Base-by-base conservation (phyloP, 2,113 vertebrate genomes). In the Platycercus adscitus region DNA sequence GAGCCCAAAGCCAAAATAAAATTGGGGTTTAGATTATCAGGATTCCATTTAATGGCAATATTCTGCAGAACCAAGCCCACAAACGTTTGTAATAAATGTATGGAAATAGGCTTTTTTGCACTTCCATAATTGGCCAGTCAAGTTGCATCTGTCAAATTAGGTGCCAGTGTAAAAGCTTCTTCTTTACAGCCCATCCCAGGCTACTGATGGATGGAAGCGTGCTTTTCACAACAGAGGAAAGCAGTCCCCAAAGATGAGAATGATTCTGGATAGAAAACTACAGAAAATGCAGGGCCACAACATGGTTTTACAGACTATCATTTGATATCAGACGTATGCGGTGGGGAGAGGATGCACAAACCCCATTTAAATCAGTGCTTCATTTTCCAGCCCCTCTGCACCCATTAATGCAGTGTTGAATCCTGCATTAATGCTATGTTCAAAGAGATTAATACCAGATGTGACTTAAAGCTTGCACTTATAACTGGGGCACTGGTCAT, bases 71-170 rank as follows among this genome's bases (percentile, higher is more conserved):
- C 31, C 26, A 12, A 53, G 52, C 39, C 23, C 25, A 4, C 11
- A 6, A 2, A 1, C 69, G 63, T 21, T 80, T 88, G 89, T 72
- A 86, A 71, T 79, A 78, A 76, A 79, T 81, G 52, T 25, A 72
- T 84, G 82, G 77, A 82, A 88, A 93, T 21, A 28, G 79, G 49
- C 69, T 85, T 66, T 66, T 63, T 89, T 28, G 55, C 29, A 14
- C 83, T 92, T 82, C 76, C 5, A 13, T 86, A 90, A 82, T 39
- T 43, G 72, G 14, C 43, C 85, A 71, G 90, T 78, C 91, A 86
- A 18, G 52, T 81, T 13, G 11, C 41, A 86, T 88, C 91, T 64
- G 28, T 95, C 82, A 93, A 50, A 81, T 44, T 26, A 70, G 43
- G 33, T 44, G 52, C 72, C 53, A 93, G 55, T 26, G 61, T 53